These are phyloP conservation scores for Conchocele bisecta DNA, from an alignment of 2,888 invertebrate species.

Conservation along the genomic window DNA sequence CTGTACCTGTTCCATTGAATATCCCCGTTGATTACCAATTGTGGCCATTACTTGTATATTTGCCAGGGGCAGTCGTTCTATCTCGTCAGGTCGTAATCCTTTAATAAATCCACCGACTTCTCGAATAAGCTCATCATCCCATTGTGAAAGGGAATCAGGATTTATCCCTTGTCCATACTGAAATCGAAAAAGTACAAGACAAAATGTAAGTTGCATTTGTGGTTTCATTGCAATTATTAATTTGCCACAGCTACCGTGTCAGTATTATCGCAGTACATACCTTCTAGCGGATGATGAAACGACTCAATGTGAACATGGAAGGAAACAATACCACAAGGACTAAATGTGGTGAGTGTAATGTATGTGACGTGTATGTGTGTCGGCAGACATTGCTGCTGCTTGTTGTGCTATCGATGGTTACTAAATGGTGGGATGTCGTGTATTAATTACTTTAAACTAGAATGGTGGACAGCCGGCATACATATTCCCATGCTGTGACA, in stretches of 20 bases:
- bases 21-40: neutral
- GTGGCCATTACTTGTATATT: neutral
- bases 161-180: neutral
- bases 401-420: neutral
- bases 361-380: neutral
- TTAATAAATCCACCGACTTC: slow-evolving; percentile 1
- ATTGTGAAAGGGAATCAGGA: neutral
- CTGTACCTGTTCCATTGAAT: neutral
- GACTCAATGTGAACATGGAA: no score
- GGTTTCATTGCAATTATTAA: no score
- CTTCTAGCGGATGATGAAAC: no score
- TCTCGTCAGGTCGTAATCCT: neutral
- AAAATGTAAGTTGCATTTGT: neutral
- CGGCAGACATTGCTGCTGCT: neutral
- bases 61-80: neutral
- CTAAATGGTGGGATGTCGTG: no score
- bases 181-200: neutral
- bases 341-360: no score
- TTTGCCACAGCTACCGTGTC: no score
- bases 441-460: no score
- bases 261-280: no score
- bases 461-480: no score
- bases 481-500: no score
- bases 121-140: neutral
- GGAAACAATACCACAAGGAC: no score